A percentile compares a stretch with the other conserved stretches of the same genome.
These are phyloP conservation scores for Pantelozetes paolii DNA, from an alignment of 2,888 invertebrate species.

Conservation along the genomic window DNA sequence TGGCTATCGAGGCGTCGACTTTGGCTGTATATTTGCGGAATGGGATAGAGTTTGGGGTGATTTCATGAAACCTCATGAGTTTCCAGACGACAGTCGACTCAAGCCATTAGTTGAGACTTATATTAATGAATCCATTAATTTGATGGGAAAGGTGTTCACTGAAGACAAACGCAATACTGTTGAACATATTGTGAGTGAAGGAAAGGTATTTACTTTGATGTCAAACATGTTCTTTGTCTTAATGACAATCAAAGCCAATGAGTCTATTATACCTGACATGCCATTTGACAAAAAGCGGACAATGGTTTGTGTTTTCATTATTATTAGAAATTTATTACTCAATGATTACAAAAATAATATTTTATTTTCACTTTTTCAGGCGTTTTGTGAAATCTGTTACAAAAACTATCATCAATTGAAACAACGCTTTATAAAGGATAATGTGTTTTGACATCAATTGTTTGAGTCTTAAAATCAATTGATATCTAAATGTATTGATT, in stretches of 20 bases:
- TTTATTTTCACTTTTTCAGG: too few species aligned
- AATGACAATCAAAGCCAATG: neutral
- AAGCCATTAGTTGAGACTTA: conserved; percentile 1
- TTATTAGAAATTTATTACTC: too few species aligned
- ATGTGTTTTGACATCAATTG: too few species aligned
- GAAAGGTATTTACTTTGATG: neutral
- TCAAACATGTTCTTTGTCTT: neutral
- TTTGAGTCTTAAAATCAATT: too few species aligned
- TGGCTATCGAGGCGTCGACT: conserved; percentile 26
- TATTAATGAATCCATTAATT: neutral
- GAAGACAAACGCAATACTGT: neutral
- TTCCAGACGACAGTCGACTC: neutral
- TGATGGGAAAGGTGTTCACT: neutral
- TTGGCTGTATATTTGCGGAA: conserved; percentile 7
- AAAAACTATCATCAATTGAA: too few species aligned
- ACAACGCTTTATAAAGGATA: too few species aligned
- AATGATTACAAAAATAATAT: too few species aligned
- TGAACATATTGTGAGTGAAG: conserved; percentile 2
- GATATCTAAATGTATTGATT: too few species aligned
- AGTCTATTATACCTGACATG: neutral
- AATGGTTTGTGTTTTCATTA: too few species aligned
- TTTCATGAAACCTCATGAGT: neutral
- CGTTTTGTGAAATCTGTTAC: too few species aligned
- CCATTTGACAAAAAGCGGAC: neutral
- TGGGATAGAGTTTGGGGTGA: neutral